Evolutionary conservation across 2,888 invertebrate genomes (phyloP).

Genomic region (Xanthostigma xanthostigma): DNA sequence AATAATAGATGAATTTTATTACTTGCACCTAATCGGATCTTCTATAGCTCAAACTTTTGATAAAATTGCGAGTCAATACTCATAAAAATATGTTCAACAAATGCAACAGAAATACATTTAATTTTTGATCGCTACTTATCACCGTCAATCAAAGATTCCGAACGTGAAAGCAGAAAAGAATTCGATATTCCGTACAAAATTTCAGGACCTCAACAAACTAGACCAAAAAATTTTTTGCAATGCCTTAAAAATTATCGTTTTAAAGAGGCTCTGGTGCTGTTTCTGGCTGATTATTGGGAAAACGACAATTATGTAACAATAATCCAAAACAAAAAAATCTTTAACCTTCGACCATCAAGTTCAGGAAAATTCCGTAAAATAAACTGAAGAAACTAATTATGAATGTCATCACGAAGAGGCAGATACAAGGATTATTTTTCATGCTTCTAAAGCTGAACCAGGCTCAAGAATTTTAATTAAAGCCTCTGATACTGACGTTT

Average conservation of each 20-base stretch:
- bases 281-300: constrained; percentile 18
- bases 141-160: constrained; percentile 22
- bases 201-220: constrained; percentile 17
- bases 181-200: constrained; percentile 17
- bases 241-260: constrained; percentile 19
- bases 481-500: constrained; percentile 16
- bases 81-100: constrained; percentile 10
- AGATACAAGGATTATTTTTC: too few species aligned
- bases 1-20: constrained; percentile 16
- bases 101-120: constrained; percentile 15
- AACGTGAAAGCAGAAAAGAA: constrained; percentile 16
- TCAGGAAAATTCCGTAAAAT: too few species aligned
- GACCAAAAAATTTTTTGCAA: constrained; percentile 18
- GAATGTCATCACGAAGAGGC: too few species aligned
- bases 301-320: constrained; percentile 14
- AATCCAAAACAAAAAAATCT: too few species aligned
- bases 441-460: constrained; percentile 12
- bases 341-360: too few species aligned
- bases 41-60: constrained; percentile 12
- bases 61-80: constrained; percentile 15
- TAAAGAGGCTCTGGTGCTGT: constrained; percentile 19
- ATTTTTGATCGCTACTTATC: constrained; percentile 20
- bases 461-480: constrained; percentile 15
- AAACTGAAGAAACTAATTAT: too few species aligned
- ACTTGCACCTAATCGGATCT: constrained; percentile 12